Percentiles rank a stretch among this genome's conserved stretches.
phyloP scores from a whole-genome alignment of 1,140 invertebrate genomes.

The Saccostrea echinata region DNA sequence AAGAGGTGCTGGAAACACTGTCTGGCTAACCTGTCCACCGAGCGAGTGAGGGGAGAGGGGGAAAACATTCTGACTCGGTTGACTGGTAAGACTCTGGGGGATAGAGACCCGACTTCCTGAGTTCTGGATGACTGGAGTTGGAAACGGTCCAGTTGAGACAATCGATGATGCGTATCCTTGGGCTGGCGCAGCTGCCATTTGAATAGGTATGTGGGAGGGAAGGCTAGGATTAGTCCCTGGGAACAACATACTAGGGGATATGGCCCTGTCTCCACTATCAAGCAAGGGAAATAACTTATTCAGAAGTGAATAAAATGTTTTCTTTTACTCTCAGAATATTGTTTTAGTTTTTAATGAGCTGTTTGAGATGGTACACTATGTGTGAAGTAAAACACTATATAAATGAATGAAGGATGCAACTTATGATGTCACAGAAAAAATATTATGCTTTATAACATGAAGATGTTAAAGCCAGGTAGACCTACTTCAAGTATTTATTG shows the following conservation, averaged over 20 bases:
- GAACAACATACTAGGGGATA: slow-evolving; percentile 26
- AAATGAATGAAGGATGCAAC: no score
- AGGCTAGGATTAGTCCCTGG: slow-evolving; percentile 28
- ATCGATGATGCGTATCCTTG: slow-evolving; percentile 28
- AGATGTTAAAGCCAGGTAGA: no score
- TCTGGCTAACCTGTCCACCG: neutral
- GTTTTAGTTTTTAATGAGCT: no score
- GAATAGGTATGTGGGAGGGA: slow-evolving; percentile 26
- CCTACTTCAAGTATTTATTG: no score
- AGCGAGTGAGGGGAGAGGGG: neutral
- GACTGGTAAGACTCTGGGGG: neutral
- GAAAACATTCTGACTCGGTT: neutral
- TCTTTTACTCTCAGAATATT: neutral
- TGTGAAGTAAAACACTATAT: no score
- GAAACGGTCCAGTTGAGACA: slow-evolving; percentile 24
- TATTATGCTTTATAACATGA: no score
- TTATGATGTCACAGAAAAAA: no score
- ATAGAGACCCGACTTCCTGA: neutral
- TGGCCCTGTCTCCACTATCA: slow-evolving; percentile 37
- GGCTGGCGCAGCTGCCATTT: slow-evolving; percentile 7
- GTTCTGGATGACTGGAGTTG: slow-evolving; percentile 21
- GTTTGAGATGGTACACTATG: no score
- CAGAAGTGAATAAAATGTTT: slow-evolving; percentile 17
- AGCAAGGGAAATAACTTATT: neutral
- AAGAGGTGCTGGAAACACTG: slow-evolving; percentile 25